Conservation (phyloP, 2,797 vertebrate species). For the Loriculus beryllinus region DNA sequence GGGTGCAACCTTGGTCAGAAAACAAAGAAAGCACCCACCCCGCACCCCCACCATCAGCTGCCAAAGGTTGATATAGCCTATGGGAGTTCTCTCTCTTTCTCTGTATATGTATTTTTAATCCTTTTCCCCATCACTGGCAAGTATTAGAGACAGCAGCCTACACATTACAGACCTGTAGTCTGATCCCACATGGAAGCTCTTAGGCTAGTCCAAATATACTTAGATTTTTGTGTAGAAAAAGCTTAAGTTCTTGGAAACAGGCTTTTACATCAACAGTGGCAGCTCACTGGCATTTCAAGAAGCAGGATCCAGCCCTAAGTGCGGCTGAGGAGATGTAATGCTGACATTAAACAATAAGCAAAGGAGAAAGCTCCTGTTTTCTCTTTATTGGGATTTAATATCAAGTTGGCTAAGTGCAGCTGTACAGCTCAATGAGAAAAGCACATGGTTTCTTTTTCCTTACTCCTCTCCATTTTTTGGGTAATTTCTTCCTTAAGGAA, state of each 20-base stretch:
- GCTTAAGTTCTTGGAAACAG: not conserved
- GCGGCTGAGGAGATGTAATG: not conserved
- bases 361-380: not conserved
- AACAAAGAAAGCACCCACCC: not conserved
- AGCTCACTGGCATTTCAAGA: not conserved
- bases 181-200: slow-evolving; percentile 11
- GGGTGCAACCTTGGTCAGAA: not conserved
- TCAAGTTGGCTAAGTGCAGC: not conserved
- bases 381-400: not conserved
- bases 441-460: not conserved
- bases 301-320: not conserved
- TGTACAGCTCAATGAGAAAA: not conserved
- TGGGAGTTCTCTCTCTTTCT: not conserved
- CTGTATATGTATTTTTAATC: not conserved
- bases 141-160: not conserved
- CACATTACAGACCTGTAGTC: not conserved
- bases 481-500: not conserved
- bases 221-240: slow-evolving; percentile 1
- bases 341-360: not conserved
- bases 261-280: not conserved
- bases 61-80: not conserved
- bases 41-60: not conserved
- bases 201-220: not conserved
- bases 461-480: not conserved
- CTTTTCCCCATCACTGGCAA: not conserved